phyloP scores from a whole-genome alignment of 2,888 invertebrate genomes.

The Protodeltote pygarga region DNA sequence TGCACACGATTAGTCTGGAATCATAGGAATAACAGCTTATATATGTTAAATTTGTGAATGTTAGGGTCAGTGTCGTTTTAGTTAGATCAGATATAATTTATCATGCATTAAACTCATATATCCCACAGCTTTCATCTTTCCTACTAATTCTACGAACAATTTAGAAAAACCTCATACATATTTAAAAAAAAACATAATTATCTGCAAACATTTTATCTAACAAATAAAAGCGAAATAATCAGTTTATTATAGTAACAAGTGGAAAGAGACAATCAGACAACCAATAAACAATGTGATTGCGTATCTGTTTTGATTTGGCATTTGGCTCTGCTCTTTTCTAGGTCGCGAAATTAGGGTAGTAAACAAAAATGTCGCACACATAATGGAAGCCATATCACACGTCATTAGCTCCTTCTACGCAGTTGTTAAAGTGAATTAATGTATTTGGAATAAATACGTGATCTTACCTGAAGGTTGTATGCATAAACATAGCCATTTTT shows the following conservation, averaged over 20 bases:
- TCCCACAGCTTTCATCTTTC: no score
- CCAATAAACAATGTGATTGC: conserved; percentile 25
- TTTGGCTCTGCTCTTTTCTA: conserved; percentile 60
- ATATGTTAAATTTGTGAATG: no score
- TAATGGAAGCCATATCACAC: conserved; percentile 48
- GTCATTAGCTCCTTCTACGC: conserved; percentile 48
- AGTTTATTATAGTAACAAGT: conserved; percentile 4
- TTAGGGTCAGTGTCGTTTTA: no score
- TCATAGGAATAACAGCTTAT: conserved; percentile 15
- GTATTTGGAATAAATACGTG: conserved; percentile 61
- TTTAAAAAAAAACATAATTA: background rate
- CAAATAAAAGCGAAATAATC: background rate
- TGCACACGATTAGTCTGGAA: conserved; percentile 91
- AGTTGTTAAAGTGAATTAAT: conserved; percentile 54
- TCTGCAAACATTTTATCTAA: background rate
- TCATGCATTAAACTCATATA: no score
- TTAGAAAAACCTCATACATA: background rate
- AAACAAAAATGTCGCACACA: conserved; percentile 70
- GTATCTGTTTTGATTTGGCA: conserved; percentile 44
- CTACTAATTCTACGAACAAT: no score
- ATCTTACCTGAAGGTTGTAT: conserved; percentile 92
- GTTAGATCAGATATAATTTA: no score
- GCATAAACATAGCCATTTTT: conserved; percentile 91
- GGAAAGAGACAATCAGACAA: conserved; percentile 22
- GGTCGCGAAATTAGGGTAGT: conserved; percentile 79